Evolutionary conservation across 2,113 vertebrate genomes (phyloP).

Genomic region (Uria aalge): DNA sequence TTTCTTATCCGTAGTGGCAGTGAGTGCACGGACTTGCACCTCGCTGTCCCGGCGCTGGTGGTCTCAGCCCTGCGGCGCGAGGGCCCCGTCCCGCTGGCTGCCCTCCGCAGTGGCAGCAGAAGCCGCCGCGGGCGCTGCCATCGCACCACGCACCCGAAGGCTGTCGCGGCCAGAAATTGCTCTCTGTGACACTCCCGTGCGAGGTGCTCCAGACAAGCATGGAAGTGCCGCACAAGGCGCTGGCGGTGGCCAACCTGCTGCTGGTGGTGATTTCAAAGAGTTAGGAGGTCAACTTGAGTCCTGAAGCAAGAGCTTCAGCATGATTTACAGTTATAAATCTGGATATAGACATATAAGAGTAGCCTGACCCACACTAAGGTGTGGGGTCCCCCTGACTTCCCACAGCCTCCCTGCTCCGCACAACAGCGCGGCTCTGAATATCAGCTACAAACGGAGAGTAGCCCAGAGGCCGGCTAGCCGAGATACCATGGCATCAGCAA

Average conservation of each 20-base stretch:
- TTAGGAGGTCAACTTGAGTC: neutral
- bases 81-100: neutral
- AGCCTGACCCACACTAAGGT: neutral
- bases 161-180: neutral
- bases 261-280: neutral
- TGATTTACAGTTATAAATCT: neutral
- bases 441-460: neutral
- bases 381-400: neutral
- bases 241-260: neutral
- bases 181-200: neutral
- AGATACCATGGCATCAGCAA: neutral
- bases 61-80: neutral
- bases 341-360: neutral
- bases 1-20: neutral
- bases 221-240: neutral
- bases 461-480: neutral
- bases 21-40: neutral
- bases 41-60: neutral
- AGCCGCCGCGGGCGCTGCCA: rapidly evolving
- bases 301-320: neutral
- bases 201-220: neutral
- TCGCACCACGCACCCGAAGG: rapidly evolving
- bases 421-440: neutral
- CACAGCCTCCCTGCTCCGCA: neutral
- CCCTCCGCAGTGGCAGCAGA: neutral